A percentile compares a stretch with the other conserved stretches of the same genome.
Conservation (phyloP, 2,113 vertebrate species). For the Seriola dumerili region DNA sequence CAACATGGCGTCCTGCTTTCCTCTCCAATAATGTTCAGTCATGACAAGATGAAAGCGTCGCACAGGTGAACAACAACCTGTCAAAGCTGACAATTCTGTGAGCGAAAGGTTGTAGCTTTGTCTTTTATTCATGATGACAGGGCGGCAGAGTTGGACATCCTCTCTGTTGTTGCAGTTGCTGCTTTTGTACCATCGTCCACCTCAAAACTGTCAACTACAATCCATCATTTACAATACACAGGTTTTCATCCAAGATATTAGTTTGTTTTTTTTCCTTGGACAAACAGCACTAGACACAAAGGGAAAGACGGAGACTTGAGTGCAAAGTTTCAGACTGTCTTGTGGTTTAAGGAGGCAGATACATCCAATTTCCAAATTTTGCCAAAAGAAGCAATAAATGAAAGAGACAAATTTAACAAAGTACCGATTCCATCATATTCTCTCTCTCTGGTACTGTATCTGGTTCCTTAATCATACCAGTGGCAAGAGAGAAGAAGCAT, state of each 20-base stretch:
- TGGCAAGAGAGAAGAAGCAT: neutral
- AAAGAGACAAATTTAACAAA: conserved; percentile 14
- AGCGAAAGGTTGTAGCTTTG: neutral
- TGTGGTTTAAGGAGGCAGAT: conserved; percentile 8
- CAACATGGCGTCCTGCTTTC: conserved; percentile 6
- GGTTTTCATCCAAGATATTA: neutral
- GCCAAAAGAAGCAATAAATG: conserved; percentile 6
- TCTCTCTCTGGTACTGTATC: neutral
- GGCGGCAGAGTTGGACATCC: conserved; percentile 27
- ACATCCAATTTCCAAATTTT: neutral
- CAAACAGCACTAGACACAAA: neutral
- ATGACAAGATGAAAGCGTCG: neutral
- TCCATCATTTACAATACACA: conserved; percentile 19
- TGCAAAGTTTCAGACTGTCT: too few species aligned
- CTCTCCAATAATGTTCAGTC: neutral
- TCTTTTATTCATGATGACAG: conserved; percentile 33
- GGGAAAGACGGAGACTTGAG: neutral
- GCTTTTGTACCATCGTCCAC: neutral
- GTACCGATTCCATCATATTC: too few species aligned
- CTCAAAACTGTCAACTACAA: conserved; percentile 21
- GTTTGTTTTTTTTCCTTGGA: neutral
- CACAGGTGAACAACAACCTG: neutral
- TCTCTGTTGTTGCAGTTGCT: conserved; percentile 9
- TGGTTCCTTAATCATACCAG: conserved; percentile 20
- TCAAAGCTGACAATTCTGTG: neutral